These are phyloP conservation scores for Trinorchestia longiramus DNA, from an alignment of 1,140 invertebrate genomes.

Conservation along the genomic window DNA sequence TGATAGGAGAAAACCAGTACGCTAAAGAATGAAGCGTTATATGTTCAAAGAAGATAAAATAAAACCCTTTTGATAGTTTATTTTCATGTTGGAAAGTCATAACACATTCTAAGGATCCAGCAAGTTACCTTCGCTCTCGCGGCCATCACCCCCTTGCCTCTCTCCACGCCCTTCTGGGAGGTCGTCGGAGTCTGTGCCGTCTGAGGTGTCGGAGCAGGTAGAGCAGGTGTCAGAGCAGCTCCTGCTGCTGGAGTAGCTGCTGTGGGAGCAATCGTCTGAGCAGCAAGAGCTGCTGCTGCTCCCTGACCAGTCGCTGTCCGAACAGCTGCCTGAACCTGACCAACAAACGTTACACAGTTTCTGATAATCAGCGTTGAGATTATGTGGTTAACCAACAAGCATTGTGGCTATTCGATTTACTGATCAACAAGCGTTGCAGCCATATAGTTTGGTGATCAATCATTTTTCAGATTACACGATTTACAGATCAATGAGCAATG, in stretches of 20 bases:
- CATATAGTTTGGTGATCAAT: neutral
- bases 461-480: neutral
- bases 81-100: neutral
- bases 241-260: neutral
- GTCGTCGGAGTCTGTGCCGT: neutral
- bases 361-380: neutral
- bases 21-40: neutral
- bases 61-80: neutral
- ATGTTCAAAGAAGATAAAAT: neutral
- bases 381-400: neutral
- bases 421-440: neutral
- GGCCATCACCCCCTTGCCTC: constrained; percentile 9
- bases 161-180: neutral
- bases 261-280: constrained; percentile 8
- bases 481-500: neutral
- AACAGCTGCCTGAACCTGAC: constrained; percentile 7
- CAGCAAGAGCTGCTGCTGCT: constrained; percentile 39
- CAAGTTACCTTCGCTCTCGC: constrained; percentile 23
- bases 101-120: neutral
- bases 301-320: neutral
- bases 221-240: constrained; percentile 33
- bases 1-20: neutral
- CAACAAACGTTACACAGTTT: neutral
- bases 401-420: neutral
- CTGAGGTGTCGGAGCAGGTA: neutral